Conservation (phyloP, 2,888 invertebrate species). For the Drosophila tanythrix region DNA sequence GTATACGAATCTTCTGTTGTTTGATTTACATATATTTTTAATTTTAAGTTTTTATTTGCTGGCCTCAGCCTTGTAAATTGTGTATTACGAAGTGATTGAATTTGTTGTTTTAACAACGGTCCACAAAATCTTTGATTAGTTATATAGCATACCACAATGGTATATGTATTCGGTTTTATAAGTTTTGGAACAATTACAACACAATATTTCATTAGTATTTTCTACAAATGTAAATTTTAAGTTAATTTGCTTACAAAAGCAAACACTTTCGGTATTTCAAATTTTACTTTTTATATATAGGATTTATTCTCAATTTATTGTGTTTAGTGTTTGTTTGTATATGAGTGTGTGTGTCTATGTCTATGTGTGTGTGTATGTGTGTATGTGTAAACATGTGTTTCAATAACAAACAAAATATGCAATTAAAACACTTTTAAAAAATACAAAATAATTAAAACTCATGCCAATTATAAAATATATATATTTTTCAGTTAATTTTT, state of each 20-base stretch:
- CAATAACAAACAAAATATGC: conserved; percentile 37
- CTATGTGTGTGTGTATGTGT: conserved; percentile 9
- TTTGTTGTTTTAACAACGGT: conserved; percentile 44
- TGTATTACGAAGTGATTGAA: conserved; percentile 34
- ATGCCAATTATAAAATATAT: conserved; percentile 11
- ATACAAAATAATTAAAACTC: conserved; percentile 8
- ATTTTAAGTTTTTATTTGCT: conserved; percentile 15
- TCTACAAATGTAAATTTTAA: conserved; percentile 42
- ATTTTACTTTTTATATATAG: conserved; percentile 14
- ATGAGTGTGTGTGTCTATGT: conserved; percentile 9
- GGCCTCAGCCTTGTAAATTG: conserved; percentile 50
- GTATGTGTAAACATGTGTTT: conserved; percentile 33
- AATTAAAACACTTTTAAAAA: conserved; percentile 7
- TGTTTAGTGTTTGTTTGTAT: conserved; percentile 11
- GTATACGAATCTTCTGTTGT: conserved; percentile 41
- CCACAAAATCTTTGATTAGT: conserved; percentile 53
- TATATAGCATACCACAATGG: conserved; percentile 31
- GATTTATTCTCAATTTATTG: conserved; percentile 18
- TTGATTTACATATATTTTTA: conserved; percentile 17
- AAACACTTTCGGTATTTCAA: conserved; percentile 26
- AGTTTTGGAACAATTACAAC: conserved; percentile 60
- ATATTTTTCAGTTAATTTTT: conserved; percentile 14
- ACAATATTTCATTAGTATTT: conserved; percentile 52
- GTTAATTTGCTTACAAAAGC: conserved; percentile 35
- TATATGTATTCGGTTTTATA: conserved; percentile 32